Conservation (phyloP, 1,140 invertebrate species). For the Cotesia glomerata region DNA sequence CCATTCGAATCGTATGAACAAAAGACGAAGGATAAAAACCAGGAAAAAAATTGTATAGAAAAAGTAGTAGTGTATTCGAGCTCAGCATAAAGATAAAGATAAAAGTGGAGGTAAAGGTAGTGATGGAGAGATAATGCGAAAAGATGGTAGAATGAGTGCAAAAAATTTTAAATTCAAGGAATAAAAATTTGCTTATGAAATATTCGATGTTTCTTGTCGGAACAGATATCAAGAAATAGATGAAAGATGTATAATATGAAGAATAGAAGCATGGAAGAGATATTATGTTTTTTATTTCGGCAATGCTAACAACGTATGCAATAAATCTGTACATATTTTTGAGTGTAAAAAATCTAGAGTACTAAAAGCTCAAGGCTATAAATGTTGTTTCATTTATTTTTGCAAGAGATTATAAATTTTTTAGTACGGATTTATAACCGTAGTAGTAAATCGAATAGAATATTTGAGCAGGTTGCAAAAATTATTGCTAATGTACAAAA, state of each 20-base stretch:
- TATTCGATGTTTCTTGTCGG: conserved; percentile 40
- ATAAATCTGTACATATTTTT: no score
- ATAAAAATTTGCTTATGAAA: conserved; percentile 45
- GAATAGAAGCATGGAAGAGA: background rate
- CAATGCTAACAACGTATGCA: no score
- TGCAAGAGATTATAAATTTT: background rate
- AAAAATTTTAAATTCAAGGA: conserved; percentile 41
- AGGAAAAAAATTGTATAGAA: background rate
- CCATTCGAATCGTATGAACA: no score
- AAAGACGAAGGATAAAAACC: conserved; percentile 9
- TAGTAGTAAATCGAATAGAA: no score
- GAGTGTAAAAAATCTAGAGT: no score
- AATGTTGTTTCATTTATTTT: no score
- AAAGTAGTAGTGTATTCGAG: no score
- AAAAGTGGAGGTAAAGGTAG: conserved; percentile 3
- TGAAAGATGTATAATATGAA: conserved; percentile 43
- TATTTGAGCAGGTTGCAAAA: no score
- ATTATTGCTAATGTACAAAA: no score
- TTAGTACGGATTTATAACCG: no score
- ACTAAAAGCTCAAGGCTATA: no score
- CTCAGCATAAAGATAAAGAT: background rate
- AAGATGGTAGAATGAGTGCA: conserved; percentile 16
- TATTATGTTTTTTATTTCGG: no score
- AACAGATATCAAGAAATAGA: background rate
- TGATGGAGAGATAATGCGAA: conserved; percentile 1